These are phyloP conservation scores for Actinopyga echinites DNA, from an alignment of 53 echinoderm and acorn worm genomes.

Conservation along the genomic window DNA sequence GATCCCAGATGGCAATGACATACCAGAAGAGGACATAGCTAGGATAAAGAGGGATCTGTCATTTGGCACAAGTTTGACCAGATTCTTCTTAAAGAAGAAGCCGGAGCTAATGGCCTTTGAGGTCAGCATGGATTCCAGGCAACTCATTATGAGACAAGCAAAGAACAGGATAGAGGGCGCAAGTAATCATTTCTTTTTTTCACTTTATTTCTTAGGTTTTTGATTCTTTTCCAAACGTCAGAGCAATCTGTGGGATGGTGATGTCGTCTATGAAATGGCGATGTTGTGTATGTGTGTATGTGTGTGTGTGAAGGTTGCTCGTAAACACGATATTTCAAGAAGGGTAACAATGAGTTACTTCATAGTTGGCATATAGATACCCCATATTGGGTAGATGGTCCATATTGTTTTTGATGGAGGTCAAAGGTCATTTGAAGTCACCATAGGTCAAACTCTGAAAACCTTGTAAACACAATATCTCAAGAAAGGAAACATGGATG, in stretches of 20 bases:
- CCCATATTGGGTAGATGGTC: neutral
- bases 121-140: constrained; percentile 83
- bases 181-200: constrained; percentile 55
- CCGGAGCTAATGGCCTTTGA: constrained; percentile 91
- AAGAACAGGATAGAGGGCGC: constrained; percentile 80
- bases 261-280: neutral
- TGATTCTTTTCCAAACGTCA: neutral
- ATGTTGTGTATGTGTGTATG: no score
- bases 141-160: constrained; percentile 75
- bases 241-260: no score
- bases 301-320: neutral
- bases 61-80: constrained; percentile 82
- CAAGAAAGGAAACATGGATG: no score
- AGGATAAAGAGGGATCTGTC: constrained; percentile 55
- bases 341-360: no score
- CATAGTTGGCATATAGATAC: no score
- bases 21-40: constrained; percentile 39
- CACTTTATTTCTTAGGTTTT: neutral
- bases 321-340: no score
- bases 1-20: neutral
- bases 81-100: constrained; percentile 71
- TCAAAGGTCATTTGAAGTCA: no score
- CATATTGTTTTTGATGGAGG: no score
- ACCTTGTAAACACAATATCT: no score
- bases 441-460: no score